Conservation (phyloP, 1,140 invertebrate species). For the Bombus difficillimus region DNA sequence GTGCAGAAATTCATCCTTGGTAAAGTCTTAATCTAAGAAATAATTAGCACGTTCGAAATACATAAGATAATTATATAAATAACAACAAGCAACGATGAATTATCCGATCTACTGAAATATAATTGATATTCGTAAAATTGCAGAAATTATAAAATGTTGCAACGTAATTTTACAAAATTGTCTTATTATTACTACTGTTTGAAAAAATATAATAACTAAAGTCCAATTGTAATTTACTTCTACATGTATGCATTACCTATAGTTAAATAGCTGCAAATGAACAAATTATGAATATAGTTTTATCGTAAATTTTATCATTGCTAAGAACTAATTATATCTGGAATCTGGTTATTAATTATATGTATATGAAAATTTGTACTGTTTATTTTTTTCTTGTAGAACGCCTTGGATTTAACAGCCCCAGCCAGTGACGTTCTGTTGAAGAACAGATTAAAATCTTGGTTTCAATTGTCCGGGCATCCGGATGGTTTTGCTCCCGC, state of each 20-base stretch:
- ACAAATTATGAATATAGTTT: neutral
- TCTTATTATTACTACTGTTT: neutral
- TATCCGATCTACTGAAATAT: neutral
- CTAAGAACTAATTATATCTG: too few species aligned
- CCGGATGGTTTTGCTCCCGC: slow-evolving; percentile 96
- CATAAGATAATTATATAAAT: neutral
- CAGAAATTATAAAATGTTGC: too few species aligned
- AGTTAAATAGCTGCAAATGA: neutral
- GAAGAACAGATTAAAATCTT: slow-evolving; percentile 89
- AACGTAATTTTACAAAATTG: neutral
- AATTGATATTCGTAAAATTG: too few species aligned
- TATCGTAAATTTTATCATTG: neutral
- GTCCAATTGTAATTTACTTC: neutral
- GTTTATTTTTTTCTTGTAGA: slow-evolving; percentile 86
- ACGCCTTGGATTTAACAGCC: slow-evolving; percentile 95
- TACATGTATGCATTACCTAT: neutral
- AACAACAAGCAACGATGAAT: neutral
- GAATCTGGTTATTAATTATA: too few species aligned
- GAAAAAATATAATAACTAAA: too few species aligned
- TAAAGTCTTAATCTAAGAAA: neutral
- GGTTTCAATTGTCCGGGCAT: slow-evolving; percentile 98
- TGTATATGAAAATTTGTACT: neutral
- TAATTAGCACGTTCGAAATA: neutral
- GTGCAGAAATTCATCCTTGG: neutral
- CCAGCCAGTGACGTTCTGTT: slow-evolving; percentile 94